phyloP scores from a whole-genome alignment of 2,797 vertebrate species.

The Myoxocephalus aenaeus region DNA sequence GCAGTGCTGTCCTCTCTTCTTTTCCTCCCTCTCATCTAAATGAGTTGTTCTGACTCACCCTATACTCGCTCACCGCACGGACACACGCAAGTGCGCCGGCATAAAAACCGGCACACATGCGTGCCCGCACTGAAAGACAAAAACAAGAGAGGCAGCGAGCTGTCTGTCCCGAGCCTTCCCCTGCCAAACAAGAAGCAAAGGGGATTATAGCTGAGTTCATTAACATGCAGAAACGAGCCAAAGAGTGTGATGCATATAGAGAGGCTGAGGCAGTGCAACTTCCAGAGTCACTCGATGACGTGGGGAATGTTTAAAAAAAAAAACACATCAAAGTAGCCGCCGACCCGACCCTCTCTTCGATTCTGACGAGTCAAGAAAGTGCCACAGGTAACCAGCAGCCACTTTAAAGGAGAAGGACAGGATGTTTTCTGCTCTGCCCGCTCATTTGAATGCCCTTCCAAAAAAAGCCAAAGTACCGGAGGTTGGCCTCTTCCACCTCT shows the following conservation, averaged over 20 bases:
- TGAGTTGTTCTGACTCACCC: slow-evolving; percentile 29
- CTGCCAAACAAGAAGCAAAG: slow-evolving; percentile 37
- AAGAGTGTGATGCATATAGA: slow-evolving; percentile 41
- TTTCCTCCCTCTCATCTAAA: slow-evolving; percentile 20
- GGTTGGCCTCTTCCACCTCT: slow-evolving; percentile 34
- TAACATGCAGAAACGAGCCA: slow-evolving; percentile 64
- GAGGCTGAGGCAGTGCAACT: slow-evolving; percentile 52
- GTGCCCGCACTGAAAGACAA: slow-evolving; percentile 16
- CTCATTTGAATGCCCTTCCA: slow-evolving; percentile 73
- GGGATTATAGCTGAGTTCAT: slow-evolving; percentile 59
- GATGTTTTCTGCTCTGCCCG: slow-evolving; percentile 55
- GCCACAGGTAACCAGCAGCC: slow-evolving; percentile 58
- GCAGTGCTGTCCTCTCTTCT: slow-evolving; percentile 16
- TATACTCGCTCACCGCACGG: slow-evolving; percentile 6
- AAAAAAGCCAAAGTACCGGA: slow-evolving; percentile 47
- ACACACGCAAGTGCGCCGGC: slow-evolving; percentile 6
- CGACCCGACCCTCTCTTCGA: slow-evolving; percentile 38
- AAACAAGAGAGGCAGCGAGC: slow-evolving; percentile 33
- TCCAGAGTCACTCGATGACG: slow-evolving; percentile 51
- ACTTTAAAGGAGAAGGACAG: slow-evolving; percentile 35
- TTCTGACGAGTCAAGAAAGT: slow-evolving; percentile 51
- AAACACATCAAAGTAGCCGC: slow-evolving; percentile 67
- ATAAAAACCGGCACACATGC: slow-evolving; percentile 22
- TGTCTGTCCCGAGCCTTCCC: slow-evolving; percentile 50
- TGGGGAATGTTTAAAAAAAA: slow-evolving; percentile 16